Percentiles rank a stretch among this genome's conserved stretches.
These are phyloP conservation scores for Tragulus kanchil DNA, from an alignment of 2,113 vertebrate genomes.

Conservation along the genomic window DNA sequence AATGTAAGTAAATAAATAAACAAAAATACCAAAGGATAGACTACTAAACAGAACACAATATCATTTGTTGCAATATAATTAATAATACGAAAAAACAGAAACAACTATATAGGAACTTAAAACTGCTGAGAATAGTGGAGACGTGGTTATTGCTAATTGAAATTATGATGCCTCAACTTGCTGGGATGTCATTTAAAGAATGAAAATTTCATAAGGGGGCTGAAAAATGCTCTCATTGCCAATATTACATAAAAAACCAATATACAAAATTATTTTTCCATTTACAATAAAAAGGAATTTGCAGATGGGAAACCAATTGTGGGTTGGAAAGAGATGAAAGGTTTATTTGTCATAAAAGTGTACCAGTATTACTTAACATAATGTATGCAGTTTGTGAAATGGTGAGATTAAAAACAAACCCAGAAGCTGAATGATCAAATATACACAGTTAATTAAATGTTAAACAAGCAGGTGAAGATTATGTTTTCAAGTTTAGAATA, in stretches of 20 bases:
- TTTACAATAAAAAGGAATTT: neutral
- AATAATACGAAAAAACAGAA: neutral
- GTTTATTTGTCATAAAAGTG: conserved; percentile 13
- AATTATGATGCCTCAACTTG: neutral
- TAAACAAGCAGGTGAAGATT: neutral
- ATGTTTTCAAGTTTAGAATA: conserved; percentile 5
- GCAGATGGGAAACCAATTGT: conserved; percentile 4
- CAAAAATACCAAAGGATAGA: neutral
- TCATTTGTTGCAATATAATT: neutral
- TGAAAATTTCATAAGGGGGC: neutral
- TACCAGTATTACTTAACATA: neutral
- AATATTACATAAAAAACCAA: conserved; percentile 6
- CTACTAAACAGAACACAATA: neutral
- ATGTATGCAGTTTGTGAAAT: neutral
- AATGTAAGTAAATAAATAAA: neutral
- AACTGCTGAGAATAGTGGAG: neutral
- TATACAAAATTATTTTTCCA: neutral
- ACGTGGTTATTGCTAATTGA: neutral
- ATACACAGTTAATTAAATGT: neutral
- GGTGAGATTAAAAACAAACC: neutral
- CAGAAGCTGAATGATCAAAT: neutral
- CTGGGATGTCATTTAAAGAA: neutral
- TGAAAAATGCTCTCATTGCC: conserved; percentile 6
- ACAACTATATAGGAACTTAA: neutral
- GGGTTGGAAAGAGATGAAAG: neutral